Evolutionary conservation across 2,888 invertebrate species (phyloP).

Genomic region (Drosophila paracracens): DNA sequence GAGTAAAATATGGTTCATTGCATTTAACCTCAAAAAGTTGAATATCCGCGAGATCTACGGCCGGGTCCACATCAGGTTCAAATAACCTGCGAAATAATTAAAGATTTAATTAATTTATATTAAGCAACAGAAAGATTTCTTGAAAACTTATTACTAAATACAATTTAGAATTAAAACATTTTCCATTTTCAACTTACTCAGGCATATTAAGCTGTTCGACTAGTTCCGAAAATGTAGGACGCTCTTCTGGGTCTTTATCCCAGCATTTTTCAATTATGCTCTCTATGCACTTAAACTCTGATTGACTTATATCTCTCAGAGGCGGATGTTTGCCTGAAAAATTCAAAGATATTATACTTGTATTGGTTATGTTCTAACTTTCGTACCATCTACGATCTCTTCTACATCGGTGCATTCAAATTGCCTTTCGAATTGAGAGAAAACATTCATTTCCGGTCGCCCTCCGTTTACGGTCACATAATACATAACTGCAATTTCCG

Average conservation of each 20-base stretch:
- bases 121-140: background rate
- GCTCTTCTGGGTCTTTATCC: background rate
- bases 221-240: background rate
- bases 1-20: no score
- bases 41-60: no score
- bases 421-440: no score
- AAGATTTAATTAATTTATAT: no score
- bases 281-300: background rate
- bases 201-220: background rate
- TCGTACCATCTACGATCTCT: no score
- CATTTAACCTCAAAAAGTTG: no score
- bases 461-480: background rate
- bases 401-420: no score
- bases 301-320: background rate
- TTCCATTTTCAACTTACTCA: background rate
- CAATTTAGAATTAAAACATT: background rate
- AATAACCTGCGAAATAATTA: no score
- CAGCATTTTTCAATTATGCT: background rate
- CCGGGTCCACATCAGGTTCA: no score
- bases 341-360: background rate
- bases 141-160: background rate
- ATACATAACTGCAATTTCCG: no score
- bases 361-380: no score
- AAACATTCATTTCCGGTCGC: no score
- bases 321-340: background rate